phyloP scores from a whole-genome alignment of 1,140 invertebrate genomes.

The Anadara kagoshimensis region DNA sequence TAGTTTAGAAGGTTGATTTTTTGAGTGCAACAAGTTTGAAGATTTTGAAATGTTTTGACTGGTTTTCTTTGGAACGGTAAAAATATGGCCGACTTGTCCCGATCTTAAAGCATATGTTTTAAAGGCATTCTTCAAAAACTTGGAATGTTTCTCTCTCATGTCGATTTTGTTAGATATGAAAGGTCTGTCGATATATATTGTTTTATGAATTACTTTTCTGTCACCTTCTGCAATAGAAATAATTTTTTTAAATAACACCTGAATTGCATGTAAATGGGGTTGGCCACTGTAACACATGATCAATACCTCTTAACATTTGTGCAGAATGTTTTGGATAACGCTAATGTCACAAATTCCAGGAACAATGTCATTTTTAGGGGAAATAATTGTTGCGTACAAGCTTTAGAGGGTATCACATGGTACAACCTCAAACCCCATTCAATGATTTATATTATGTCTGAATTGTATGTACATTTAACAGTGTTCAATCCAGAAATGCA shows the following conservation, averaged over 20 bases:
- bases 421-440: not conserved
- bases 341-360: too few species aligned
- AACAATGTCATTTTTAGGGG: too few species aligned
- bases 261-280: not conserved
- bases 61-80: slow-evolving; percentile 1
- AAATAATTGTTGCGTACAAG: too few species aligned
- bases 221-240: slow-evolving; percentile 36
- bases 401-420: too few species aligned
- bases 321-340: too few species aligned
- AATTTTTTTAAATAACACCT: not conserved
- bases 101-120: slow-evolving; percentile 11
- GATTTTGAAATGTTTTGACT: not conserved
- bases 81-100: slow-evolving; percentile 21
- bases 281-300: too few species aligned
- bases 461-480: not conserved
- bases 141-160: slow-evolving; percentile 42
- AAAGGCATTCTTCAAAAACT: slow-evolving; percentile 43
- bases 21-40: slow-evolving; percentile 3
- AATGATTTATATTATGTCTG: not conserved
- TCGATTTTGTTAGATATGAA: slow-evolving; percentile 37
- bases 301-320: too few species aligned
- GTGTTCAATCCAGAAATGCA: not conserved
- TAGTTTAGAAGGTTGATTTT: slow-evolving; percentile 4
- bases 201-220: slow-evolving; percentile 32
- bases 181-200: slow-evolving; percentile 50